Conservation (phyloP, 2,888 invertebrate genomes). For the Eristalis pertinax region DNA sequence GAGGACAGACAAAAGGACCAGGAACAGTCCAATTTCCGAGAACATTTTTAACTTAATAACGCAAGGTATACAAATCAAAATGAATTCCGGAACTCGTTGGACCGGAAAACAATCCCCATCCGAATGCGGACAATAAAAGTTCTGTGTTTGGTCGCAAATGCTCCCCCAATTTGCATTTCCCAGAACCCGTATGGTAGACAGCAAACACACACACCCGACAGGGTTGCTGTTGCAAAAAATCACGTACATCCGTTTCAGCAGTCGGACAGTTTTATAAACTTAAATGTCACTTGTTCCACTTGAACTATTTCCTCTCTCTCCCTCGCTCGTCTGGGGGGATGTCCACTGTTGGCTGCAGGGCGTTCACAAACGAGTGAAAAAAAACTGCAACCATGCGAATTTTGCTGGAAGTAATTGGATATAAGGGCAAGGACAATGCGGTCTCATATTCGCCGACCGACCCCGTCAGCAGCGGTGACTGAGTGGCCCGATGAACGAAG, state of each 20-base stretch:
- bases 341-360: constrained; percentile 3
- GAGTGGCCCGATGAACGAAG: constrained; percentile 18
- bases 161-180: constrained; percentile 48
- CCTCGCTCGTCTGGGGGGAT: constrained; percentile 18
- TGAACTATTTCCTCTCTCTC: constrained; percentile 52
- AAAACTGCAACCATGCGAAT: constrained; percentile 63
- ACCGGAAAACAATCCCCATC: constrained; percentile 23
- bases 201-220: not conserved
- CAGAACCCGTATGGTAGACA: not conserved
- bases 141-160: constrained; percentile 23
- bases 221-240: constrained; percentile 14
- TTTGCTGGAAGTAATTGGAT: constrained; percentile 65
- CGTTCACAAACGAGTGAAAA: not conserved
- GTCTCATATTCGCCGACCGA: constrained; percentile 4
- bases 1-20: not conserved
- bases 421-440: constrained; percentile 57
- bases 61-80: constrained; percentile 36
- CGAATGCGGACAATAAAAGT: constrained; percentile 20
- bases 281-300: constrained; percentile 67
- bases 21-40: constrained; percentile 14
- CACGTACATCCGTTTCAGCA: constrained; percentile 62
- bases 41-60: constrained; percentile 23
- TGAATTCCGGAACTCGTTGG: constrained; percentile 30
- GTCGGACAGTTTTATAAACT: constrained; percentile 67
- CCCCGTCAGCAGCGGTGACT: not conserved